phyloP scores from a whole-genome alignment of 1,140 invertebrate genomes.

The Eueides isabella region DNA sequence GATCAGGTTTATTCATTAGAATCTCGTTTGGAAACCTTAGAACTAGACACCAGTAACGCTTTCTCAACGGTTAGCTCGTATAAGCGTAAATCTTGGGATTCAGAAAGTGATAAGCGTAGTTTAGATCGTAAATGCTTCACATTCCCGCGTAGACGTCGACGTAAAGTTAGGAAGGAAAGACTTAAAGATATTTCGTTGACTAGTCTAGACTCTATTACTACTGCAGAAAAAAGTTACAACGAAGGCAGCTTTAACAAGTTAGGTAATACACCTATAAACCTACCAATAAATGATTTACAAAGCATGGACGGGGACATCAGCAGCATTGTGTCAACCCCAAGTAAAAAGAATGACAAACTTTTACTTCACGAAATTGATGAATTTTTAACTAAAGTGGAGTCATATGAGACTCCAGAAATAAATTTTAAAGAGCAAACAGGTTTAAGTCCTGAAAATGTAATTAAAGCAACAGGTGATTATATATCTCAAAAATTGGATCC shows the following conservation, averaged over 20 bases:
- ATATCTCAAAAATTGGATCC: constrained; percentile 61
- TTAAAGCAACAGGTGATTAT: constrained; percentile 69
- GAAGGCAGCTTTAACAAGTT: background rate
- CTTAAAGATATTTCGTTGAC: constrained; percentile 56
- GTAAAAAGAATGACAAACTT: constrained; percentile 75
- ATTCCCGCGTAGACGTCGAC: constrained; percentile 65
- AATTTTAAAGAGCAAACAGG: constrained; percentile 51
- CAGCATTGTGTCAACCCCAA: constrained; percentile 70
- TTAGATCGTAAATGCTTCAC: constrained; percentile 66
- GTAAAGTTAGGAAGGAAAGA: constrained; percentile 53
- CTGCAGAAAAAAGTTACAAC: constrained; percentile 3
- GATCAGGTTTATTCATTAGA: constrained; percentile 84
- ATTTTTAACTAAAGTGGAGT: constrained; percentile 81
- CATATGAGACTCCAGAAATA: constrained; percentile 70
- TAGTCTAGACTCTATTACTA: constrained; percentile 54
- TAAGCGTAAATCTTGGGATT: constrained; percentile 52
- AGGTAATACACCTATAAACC: background rate
- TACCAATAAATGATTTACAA: constrained; percentile 59
- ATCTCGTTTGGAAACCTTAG: constrained; percentile 81
- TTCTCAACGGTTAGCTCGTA: constrained; percentile 48
- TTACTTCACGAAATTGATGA: constrained; percentile 82
- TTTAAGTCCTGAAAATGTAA: constrained; percentile 64
- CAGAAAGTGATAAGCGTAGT: constrained; percentile 60
- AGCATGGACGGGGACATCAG: constrained; percentile 77
- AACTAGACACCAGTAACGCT: constrained; percentile 58